Conservation (phyloP, 2,113 vertebrate genomes). For the Panthera tigris region DNA sequence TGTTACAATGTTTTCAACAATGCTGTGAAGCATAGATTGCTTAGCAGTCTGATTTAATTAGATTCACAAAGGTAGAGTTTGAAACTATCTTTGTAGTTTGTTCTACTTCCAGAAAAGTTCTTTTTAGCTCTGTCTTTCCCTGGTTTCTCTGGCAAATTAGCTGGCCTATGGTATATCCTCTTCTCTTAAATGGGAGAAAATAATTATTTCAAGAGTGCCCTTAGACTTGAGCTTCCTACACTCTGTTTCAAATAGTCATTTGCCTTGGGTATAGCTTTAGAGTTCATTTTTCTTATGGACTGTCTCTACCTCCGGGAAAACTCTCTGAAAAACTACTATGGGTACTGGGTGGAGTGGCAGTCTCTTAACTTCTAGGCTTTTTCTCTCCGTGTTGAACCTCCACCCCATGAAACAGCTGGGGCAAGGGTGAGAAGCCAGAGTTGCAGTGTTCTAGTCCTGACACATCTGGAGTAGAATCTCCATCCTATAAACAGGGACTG, state of each 20-base stretch:
- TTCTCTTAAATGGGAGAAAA: not conserved
- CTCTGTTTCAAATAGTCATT: not conserved
- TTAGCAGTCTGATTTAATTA: not conserved
- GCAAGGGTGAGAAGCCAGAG: not conserved
- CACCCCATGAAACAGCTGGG: not conserved
- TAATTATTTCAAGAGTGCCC: not conserved
- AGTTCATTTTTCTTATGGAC: not conserved
- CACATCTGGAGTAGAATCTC: not conserved
- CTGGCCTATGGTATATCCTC: not conserved
- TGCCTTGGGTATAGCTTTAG: not conserved
- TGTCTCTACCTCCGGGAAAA: not conserved
- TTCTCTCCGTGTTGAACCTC: not conserved
- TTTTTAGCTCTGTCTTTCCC: not conserved
- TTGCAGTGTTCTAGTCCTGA: not conserved
- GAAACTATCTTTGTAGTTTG: not conserved
- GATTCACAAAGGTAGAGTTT: not conserved
- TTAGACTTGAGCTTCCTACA: not conserved
- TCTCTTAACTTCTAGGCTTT: not conserved
- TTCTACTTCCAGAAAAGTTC: not conserved
- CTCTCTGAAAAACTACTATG: not conserved
- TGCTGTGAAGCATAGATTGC: not conserved
- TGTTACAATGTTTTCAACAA: not conserved
- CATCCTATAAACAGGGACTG: not conserved
- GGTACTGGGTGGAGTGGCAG: not conserved
- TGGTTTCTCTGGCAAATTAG: not conserved